Base-by-base conservation (phyloP, 2,113 vertebrate genomes). In the Marmota monax region DNA sequence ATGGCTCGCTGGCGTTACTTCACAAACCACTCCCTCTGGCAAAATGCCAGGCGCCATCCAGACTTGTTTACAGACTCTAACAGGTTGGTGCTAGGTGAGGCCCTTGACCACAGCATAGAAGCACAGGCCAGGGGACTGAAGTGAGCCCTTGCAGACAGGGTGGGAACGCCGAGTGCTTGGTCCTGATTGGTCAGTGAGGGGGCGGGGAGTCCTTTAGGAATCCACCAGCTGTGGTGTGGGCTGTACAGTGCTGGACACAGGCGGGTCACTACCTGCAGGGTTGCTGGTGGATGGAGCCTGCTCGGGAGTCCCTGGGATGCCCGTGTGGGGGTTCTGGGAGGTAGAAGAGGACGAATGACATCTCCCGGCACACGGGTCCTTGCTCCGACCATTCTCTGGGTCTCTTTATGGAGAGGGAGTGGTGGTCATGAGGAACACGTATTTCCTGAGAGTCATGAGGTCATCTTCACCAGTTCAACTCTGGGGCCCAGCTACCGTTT, bases 141-240 rank as follows among this genome's bases (percentile, higher is more conserved):
- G 4, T 5, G 76, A 80, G 67, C 12, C 9, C 13, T 32, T 45
- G 32, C 1, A 7, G 8, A 7, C 3, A 2, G 45, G 70, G n/a
- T 13, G 6, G 27, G 61, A 20, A 23, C 48, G 29, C 10, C 0
- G 3, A 23, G 22, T 23, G 2, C 27, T 25, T 69, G 70, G 48
- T 16, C 34, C 29, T 9, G 29, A 13, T 34, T 7, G 29, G 10
- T 11, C 12, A 14, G 13, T 4, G 0, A 4, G n/a, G 67, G 51
- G 39, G 13, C 0, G 0, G 5, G n/a, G 1, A 1, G 42, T 18
- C 77, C 65, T 10, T 27, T 1, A 1, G 25, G 63, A 11, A 14
- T 4, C 2, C 20, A 5, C n/a, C 10, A 5, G 27, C 11, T 42
- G 1, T 27, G 7, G 4, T 1, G 17, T 34, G 3, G 1, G 11